Conservation (phyloP, 2,113 vertebrate species). For the Zingel zingel region DNA sequence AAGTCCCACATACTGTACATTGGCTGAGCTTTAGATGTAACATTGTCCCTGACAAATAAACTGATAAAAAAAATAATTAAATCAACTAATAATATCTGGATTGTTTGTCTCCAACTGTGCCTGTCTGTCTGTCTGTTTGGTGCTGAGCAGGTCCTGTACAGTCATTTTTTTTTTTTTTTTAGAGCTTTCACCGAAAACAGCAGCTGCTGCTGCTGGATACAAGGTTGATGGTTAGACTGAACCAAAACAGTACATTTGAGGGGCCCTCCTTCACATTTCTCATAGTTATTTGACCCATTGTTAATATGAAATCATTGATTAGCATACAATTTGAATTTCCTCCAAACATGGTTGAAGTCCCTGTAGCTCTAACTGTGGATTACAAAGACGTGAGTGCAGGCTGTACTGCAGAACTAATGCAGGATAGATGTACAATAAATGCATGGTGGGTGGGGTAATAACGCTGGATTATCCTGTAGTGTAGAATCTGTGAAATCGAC, state of each 20-base stretch:
- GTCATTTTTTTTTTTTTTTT: too few species aligned
- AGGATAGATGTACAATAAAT: conserved; percentile 26
- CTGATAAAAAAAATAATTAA: too few species aligned
- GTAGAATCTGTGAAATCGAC: conserved; percentile 26
- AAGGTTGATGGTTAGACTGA: neutral
- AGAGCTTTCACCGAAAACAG: neutral
- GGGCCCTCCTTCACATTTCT: neutral
- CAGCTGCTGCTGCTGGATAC: neutral
- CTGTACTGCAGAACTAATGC: conserved; percentile 25
- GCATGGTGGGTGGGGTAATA: neutral
- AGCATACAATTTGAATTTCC: neutral
- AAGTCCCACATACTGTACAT: too few species aligned
- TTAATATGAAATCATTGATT: neutral
- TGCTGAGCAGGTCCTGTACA: neutral
- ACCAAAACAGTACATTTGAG: neutral
- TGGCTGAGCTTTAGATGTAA: too few species aligned
- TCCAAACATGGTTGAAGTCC: neutral
- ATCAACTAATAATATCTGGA: neutral
- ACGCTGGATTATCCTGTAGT: conserved; percentile 33
- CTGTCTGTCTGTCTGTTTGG: too few species aligned
- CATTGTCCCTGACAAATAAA: too few species aligned
- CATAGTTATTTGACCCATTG: neutral
- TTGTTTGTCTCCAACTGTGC: neutral
- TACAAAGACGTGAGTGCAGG: neutral
- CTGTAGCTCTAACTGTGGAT: neutral